Conservation (phyloP, 2,888 invertebrate genomes). For the Gymnosoma rotundatum region DNA sequence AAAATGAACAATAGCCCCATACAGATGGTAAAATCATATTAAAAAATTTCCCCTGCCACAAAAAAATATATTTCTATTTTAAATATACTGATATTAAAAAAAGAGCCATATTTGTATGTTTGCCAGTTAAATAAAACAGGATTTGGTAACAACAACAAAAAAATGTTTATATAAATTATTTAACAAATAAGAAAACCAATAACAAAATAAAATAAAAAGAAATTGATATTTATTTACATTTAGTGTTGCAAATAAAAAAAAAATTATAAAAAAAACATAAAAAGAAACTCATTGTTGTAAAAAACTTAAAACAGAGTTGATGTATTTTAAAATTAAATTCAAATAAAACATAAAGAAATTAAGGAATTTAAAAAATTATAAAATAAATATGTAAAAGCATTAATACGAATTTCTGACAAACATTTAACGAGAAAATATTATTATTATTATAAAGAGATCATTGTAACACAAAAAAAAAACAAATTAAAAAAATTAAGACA, state of each 20-base stretch:
- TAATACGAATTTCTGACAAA: constrained; percentile 21
- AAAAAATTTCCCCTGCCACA: not conserved
- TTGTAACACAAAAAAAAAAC: constrained; percentile 7
- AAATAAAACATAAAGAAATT: constrained; percentile 18
- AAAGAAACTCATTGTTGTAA: constrained; percentile 32
- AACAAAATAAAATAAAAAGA: constrained; percentile 9
- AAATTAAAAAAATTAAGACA: constrained; percentile 9
- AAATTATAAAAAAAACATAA: not conserved
- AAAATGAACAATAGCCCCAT: not conserved
- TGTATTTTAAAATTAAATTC: not conserved
- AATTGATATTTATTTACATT: constrained; percentile 20
- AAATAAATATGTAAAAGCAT: not conserved
- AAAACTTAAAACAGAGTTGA: constrained; percentile 10
- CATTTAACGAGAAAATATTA: constrained; percentile 8
- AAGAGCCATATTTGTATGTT: constrained; percentile 45
- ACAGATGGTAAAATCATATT: not conserved
- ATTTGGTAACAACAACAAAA: constrained; percentile 16
- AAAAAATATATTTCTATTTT: constrained; percentile 12
- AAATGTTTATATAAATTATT: constrained; percentile 3
- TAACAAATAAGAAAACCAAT: not conserved
- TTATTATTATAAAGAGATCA: no score
- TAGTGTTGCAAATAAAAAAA: constrained; percentile 18
- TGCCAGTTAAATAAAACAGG: constrained; percentile 25
- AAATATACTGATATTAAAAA: not conserved
- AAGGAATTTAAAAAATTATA: not conserved